phyloP scores from a whole-genome alignment of 2,888 invertebrate species.

The Trypoxylon attenuatum region DNA sequence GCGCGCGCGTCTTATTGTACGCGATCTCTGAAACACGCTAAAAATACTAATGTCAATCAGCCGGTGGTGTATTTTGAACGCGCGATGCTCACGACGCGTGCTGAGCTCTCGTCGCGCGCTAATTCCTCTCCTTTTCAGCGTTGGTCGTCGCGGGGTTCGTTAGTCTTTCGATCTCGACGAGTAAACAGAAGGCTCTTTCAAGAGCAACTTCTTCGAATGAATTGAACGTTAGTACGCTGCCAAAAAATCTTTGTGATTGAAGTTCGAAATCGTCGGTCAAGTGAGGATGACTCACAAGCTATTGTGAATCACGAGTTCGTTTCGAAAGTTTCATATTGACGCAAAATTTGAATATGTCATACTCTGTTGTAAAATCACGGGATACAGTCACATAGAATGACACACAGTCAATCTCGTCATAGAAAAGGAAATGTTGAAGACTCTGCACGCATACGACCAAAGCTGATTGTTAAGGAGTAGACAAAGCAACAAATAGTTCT shows the following conservation, averaged over 20 bases:
- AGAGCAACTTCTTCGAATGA: neutral
- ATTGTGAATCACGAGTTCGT: neutral
- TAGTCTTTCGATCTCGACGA: neutral
- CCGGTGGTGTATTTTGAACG: conserved; percentile 17
- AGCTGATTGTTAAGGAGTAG: conserved; percentile 2
- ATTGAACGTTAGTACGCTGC: neutral
- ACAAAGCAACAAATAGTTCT: no score
- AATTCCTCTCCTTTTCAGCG: neutral
- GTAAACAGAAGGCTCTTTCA: neutral
- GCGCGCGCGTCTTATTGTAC: conserved; percentile 41
- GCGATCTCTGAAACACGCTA: conserved; percentile 38
- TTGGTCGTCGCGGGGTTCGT: no score
- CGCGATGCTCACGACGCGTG: conserved; percentile 3
- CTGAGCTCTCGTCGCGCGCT: no score
- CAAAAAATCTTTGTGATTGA: neutral
- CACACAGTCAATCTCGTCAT: no score
- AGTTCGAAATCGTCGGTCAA: neutral
- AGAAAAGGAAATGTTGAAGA: neutral
- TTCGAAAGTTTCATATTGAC: conserved; percentile 36
- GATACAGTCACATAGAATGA: neutral
- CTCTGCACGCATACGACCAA: neutral
- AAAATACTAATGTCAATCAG: conserved; percentile 26
- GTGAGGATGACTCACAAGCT: neutral
- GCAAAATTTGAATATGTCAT: conserved; percentile 24
- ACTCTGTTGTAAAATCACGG: conserved; percentile 8